Evolutionary conservation across 1,140 invertebrate species (phyloP).

Genomic region (Drosophila pruinosa): DNA sequence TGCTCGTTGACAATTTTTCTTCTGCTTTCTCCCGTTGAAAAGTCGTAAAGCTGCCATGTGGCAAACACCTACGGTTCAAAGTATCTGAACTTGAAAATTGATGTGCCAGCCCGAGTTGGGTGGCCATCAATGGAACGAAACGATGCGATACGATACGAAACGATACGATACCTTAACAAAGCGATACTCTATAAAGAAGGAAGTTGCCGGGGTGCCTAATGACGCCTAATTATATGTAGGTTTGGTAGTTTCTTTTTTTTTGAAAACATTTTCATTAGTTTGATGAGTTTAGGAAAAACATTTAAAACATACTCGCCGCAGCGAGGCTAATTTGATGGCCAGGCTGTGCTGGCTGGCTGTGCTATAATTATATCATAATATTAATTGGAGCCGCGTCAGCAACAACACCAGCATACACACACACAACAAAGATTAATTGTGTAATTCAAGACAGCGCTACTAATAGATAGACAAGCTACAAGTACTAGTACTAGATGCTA

Average conservation of each 20-base stretch:
- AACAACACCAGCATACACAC: not conserved
- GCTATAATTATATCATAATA: conserved; percentile 76
- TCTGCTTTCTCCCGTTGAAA: conserved; percentile 10
- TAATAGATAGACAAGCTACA: conserved; percentile 11
- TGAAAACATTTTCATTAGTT: conserved; percentile 63
- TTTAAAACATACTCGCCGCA: conserved; percentile 2
- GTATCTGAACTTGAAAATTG: conserved; percentile 34
- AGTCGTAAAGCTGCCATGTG: conserved; percentile 11
- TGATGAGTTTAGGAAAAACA: conserved; percentile 45
- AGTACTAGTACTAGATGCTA: not conserved
- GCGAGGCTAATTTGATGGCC: conserved; percentile 38
- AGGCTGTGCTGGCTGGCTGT: conserved; percentile 40
- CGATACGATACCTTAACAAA: not conserved
- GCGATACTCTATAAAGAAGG: conserved; percentile 4
- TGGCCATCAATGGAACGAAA: conserved; percentile 29
- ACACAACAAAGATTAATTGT: conserved; percentile 66
- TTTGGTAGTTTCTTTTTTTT: conserved; percentile 38
- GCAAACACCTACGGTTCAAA: conserved; percentile 16
- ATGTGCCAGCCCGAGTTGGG: conserved; percentile 18
- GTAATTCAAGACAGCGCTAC: conserved; percentile 40
- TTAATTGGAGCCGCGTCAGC: conserved; percentile 60
- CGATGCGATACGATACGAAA: not conserved
- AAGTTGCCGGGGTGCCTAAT: conserved; percentile 47
- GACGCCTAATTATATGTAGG: conserved; percentile 73
- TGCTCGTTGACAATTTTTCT: conserved; percentile 14